These are phyloP conservation scores for Asobara japonica DNA, from an alignment of 1,140 invertebrate species.

Conservation along the genomic window DNA sequence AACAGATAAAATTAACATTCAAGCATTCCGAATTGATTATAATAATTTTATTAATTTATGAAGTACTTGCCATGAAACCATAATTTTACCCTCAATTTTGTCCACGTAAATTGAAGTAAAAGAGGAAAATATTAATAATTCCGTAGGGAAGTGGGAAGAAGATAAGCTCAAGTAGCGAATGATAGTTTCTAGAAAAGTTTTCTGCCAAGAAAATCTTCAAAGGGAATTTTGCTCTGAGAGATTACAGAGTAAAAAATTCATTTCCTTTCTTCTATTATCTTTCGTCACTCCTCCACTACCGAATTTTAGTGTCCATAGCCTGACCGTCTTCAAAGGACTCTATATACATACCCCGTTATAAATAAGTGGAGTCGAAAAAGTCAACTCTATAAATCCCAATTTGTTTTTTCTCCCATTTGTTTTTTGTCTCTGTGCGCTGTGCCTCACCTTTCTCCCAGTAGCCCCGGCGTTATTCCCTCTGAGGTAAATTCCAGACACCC, in stretches of 20 bases:
- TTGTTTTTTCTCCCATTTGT: background rate
- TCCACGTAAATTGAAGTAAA: background rate
- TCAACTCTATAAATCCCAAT: background rate
- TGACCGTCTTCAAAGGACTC: background rate
- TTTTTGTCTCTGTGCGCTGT: constrained; percentile 61
- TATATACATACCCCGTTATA: constrained; percentile 1
- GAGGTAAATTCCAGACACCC: constrained; percentile 40
- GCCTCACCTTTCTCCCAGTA: constrained; percentile 64
- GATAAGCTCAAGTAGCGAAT: background rate
- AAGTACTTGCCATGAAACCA: too few species aligned
- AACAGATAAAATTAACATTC: background rate
- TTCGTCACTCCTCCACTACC: background rate
- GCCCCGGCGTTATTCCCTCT: constrained; percentile 46
- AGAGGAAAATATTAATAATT: background rate
- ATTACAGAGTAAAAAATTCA: background rate
- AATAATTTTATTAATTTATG: background rate
- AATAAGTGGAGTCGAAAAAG: background rate
- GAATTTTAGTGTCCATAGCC: background rate
- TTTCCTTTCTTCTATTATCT: background rate
- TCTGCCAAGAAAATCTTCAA: too few species aligned
- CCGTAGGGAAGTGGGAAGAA: background rate
- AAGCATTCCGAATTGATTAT: background rate
- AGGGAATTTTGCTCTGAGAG: too few species aligned
- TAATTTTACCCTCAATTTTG: too few species aligned
- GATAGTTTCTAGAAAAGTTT: too few species aligned